phyloP scores from a whole-genome alignment of 2,113 vertebrate species.

The Sinocyclocheilus grahami region DNA sequence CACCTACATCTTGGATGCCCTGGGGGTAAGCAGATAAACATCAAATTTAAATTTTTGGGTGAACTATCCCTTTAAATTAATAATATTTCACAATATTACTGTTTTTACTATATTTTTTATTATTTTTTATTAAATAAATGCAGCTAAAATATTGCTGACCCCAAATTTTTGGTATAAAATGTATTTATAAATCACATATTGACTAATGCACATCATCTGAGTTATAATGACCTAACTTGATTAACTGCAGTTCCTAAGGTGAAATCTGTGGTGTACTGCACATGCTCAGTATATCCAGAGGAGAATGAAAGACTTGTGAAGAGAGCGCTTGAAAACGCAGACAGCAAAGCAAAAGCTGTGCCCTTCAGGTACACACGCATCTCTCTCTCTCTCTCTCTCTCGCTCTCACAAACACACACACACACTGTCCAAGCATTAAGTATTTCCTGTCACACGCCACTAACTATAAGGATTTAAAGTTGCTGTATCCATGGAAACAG shows the following conservation, averaged over 20 bases:
- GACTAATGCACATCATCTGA: not conserved
- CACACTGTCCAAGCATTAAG: slow-evolving; percentile 11
- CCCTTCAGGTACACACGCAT: slow-evolving; percentile 81
- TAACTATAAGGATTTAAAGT: slow-evolving; percentile 41
- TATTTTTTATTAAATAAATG: not conserved
- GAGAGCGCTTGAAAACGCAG: slow-evolving; percentile 78
- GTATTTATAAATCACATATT: not conserved
- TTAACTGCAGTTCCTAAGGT: slow-evolving; percentile 81
- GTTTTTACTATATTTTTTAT: not conserved
- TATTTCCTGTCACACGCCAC: slow-evolving; percentile 35
- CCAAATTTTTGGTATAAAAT: too few relatives aligned
- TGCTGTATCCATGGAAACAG: slow-evolving; percentile 43
- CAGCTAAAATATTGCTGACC: not conserved
- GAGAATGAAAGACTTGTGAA: slow-evolving; percentile 89
- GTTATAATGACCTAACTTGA: slow-evolving; percentile 3
- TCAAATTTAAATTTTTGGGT: too few relatives aligned
- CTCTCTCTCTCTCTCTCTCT: slow-evolving; percentile 3
- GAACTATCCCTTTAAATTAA: too few relatives aligned
- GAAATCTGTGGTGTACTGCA: slow-evolving; percentile 89
- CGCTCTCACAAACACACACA: not conserved
- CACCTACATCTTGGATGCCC: too few relatives aligned
- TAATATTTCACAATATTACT: not conserved
- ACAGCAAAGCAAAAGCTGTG: slow-evolving; percentile 71
- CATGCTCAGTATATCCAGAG: slow-evolving; percentile 86
- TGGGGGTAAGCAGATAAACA: too few relatives aligned